phyloP scores from a whole-genome alignment of 2,888 invertebrate species.

The Cataglyphis livida region DNA sequence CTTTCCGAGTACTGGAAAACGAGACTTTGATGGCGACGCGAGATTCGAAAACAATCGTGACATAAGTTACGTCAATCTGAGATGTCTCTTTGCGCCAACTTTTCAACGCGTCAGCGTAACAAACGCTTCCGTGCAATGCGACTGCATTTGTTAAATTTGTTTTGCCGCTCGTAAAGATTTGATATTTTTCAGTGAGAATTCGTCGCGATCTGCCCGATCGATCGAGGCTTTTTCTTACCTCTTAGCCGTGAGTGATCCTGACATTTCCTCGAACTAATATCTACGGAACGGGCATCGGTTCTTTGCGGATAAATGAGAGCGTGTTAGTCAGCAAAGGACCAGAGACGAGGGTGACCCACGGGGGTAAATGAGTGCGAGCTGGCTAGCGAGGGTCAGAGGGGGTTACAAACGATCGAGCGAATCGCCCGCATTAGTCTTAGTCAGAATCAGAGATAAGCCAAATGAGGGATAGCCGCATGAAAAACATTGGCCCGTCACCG shows the following conservation, averaged over 20 bases:
- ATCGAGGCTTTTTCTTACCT: constrained; percentile 8
- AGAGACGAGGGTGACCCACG: constrained; percentile 70
- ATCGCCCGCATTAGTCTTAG: constrained; percentile 82
- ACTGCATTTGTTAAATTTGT: background rate
- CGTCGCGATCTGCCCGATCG: background rate
- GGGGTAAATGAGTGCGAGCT: constrained; percentile 73
- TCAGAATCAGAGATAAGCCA: constrained; percentile 83
- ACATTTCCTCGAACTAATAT: constrained; percentile 67
- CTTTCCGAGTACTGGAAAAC: constrained; percentile 49
- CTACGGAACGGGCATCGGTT: constrained; percentile 72
- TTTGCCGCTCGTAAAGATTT: background rate
- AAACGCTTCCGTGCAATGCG: background rate
- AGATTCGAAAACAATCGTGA: constrained; percentile 59
- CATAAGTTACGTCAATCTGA: constrained; percentile 54
- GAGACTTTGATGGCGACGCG: constrained; percentile 62
- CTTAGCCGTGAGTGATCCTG: constrained; percentile 56
- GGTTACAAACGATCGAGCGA: constrained; percentile 82
- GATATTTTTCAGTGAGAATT: background rate
- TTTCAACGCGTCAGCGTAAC: constrained; percentile 16
- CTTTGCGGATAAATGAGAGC: constrained; percentile 73
- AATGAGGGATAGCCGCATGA: constrained; percentile 78
- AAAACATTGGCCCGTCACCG: constrained; percentile 72
- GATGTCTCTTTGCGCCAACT: constrained; percentile 39
- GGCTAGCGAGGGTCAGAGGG: constrained; percentile 62
- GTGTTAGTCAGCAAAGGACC: constrained; percentile 74